phyloP scores from a whole-genome alignment of 1,140 invertebrate genomes.

The Drosophila ambigua region DNA sequence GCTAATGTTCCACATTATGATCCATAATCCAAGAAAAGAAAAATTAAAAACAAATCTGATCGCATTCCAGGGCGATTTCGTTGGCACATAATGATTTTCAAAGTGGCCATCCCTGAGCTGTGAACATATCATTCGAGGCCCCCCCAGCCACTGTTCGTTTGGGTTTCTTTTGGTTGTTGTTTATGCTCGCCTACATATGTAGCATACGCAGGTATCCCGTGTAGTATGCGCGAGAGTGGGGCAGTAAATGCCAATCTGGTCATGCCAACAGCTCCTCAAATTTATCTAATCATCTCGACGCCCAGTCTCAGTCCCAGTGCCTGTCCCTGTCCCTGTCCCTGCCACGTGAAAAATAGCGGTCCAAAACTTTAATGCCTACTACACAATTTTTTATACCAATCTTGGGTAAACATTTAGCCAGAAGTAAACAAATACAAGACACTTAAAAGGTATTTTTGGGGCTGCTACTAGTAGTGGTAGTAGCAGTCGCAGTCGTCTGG shows the following conservation, averaged over 20 bases:
- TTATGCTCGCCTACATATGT: background rate
- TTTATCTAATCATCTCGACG: constrained; percentile 53
- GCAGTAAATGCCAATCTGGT: constrained; percentile 59
- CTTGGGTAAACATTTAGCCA: constrained; percentile 77
- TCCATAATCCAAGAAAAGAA: background rate
- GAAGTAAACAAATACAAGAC: constrained; percentile 80
- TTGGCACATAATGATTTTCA: constrained; percentile 15
- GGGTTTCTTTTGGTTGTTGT: constrained; percentile 30
- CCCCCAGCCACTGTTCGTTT: background rate
- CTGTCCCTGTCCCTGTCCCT: constrained; percentile 2
- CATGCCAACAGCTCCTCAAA: constrained; percentile 52
- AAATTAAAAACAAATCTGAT: background rate
- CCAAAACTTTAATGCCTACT: constrained; percentile 72
- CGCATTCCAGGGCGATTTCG: background rate
- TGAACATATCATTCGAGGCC: constrained; percentile 11
- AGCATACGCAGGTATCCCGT: constrained; percentile 5
- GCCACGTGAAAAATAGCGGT: constrained; percentile 75
- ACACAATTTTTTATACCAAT: constrained; percentile 73
- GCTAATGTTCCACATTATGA: background rate
- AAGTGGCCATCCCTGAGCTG: constrained; percentile 29
- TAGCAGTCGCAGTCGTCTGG: constrained; percentile 39
- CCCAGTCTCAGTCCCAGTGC: constrained; percentile 3
- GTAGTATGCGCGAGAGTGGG: constrained; percentile 17
- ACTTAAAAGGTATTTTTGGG: constrained; percentile 77
- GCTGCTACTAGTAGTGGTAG: no score